Evolutionary conservation across 2,113 vertebrate species (phyloP).

Genomic region (Thunnus thynnus): DNA sequence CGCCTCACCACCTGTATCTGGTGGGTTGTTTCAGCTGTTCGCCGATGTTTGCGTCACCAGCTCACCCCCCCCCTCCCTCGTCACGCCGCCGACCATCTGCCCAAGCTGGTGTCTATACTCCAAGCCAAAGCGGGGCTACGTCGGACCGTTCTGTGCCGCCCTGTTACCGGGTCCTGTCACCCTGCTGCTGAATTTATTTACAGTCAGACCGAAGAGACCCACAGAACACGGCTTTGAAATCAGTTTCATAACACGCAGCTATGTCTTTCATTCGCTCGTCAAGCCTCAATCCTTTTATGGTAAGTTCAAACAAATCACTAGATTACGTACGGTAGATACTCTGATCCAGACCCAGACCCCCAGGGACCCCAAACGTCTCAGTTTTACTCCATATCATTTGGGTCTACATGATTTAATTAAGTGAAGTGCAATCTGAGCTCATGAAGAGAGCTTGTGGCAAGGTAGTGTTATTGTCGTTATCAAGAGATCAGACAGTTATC

Average conservation of each 20-base stretch:
- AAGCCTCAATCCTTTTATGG: too few relatives aligned
- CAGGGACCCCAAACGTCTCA: too few relatives aligned
- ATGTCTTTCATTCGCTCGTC: background rate
- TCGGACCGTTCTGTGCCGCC: background rate
- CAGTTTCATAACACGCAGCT: background rate
- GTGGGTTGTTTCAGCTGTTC: constrained; percentile 74
- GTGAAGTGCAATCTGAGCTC: too few relatives aligned
- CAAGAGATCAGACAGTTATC: too few relatives aligned
- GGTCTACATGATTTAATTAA: too few relatives aligned
- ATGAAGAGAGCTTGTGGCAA: too few relatives aligned
- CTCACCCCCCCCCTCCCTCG: constrained; percentile 39
- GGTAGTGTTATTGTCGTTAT: too few relatives aligned
- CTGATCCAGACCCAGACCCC: too few relatives aligned
- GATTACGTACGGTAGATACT: too few relatives aligned
- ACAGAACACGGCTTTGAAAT: background rate
- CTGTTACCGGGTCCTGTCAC: constrained; percentile 1
- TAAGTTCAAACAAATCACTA: too few relatives aligned
- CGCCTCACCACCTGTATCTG: constrained; percentile 61
- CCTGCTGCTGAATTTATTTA: constrained; percentile 3
- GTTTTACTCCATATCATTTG: too few relatives aligned
- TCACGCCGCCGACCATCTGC: constrained; percentile 69
- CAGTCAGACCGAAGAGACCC: background rate
- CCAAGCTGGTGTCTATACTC: constrained; percentile 26
- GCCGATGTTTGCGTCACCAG: constrained; percentile 36
- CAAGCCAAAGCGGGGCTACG: constrained; percentile 34